Conservation (phyloP, 30 jellyfish, hydroid and myxozoan genomes). For the Euphysa ruthae region DNA sequence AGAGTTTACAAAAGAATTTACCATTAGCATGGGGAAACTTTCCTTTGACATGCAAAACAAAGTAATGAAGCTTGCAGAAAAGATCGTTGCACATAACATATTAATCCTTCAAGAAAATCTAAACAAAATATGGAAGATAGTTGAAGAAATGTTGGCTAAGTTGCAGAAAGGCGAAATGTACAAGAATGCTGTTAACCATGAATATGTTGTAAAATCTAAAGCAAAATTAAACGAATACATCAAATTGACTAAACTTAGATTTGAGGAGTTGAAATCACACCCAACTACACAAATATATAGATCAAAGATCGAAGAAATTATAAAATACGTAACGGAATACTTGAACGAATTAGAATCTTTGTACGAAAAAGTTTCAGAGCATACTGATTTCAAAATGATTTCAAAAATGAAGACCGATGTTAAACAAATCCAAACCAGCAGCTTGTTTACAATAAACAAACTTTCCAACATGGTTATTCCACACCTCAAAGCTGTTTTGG, state of each 20-base stretch:
- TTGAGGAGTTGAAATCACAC: constrained; percentile 54
- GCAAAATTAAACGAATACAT: constrained; percentile 11
- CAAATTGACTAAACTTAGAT: constrained; percentile 22
- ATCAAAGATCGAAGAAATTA: not conserved
- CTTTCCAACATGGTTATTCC: constrained; percentile 31
- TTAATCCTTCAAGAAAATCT: not conserved
- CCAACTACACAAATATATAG: constrained; percentile 30
- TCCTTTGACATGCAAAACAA: constrained; percentile 27
- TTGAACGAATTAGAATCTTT: not conserved
- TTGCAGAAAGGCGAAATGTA: constrained; percentile 40
- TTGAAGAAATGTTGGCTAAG: constrained; percentile 16
- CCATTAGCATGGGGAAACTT: too few species aligned
- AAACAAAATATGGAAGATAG: not conserved
- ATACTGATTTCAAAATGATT: constrained; percentile 33
- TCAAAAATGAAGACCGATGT: not conserved
- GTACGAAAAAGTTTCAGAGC: constrained; percentile 6
- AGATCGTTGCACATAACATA: not conserved
- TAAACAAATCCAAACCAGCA: constrained; percentile 32
- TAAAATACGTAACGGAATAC: not conserved
- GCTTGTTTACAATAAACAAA: constrained; percentile 31
- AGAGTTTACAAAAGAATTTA: constrained; percentile 15
- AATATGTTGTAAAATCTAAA: constrained; percentile 20
- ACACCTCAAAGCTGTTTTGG: not conserved
- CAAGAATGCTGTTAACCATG: constrained; percentile 38
- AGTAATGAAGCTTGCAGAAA: not conserved